Base-by-base conservation (phyloP, 2,888 invertebrate genomes). In the Crocallis elinguaria region DNA sequence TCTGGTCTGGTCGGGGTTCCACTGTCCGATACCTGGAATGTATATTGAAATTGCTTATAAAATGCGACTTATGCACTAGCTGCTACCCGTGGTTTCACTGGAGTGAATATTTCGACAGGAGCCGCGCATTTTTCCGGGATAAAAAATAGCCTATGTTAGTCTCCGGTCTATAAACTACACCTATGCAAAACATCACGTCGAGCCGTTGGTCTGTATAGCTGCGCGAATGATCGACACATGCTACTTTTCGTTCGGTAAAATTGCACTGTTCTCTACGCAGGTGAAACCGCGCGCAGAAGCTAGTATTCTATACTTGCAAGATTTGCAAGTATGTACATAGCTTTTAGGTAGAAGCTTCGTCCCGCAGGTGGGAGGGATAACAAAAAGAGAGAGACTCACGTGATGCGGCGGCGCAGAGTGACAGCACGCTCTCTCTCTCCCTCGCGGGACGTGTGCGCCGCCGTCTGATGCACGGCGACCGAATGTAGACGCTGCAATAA, bases 401-500 rank as follows among this genome's bases (percentile, higher is more conserved):
- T 92, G 84, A 66, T 89, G 82, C 64, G 86, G 62, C 62, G 92
- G 77, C 74, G 92, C 80, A 57, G 92, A 71, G 84, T 86, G 83
- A 79, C 92, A 77, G 80, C 92, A 84, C 57, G 89, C 62, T 55
- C 87, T 63, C 75, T 92, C 92, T 62, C 92, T 70, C 50, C 88
- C 73, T 68, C 93, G 75, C 62, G 92, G 96, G 62, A 98, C 94
- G 91, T 98, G 98, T 46, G 98, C 98, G 49, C 98, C 98, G 67
- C 98, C 98, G 89, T 98, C 98, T 30, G 98, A 98, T 43, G 98
- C 98, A 67, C 98, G 94, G 30, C 98, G 93, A 4, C 97, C 97
- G 86, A 97, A 97, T 41, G 95, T 94, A 33, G 96, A 95, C 65
- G 94, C 95, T 94, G 70, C 1, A 32, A 13, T 13, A 6, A 42